These are phyloP conservation scores for Alaudala cheleensis DNA, from an alignment of 2,113 vertebrate species.

Conservation along the genomic window DNA sequence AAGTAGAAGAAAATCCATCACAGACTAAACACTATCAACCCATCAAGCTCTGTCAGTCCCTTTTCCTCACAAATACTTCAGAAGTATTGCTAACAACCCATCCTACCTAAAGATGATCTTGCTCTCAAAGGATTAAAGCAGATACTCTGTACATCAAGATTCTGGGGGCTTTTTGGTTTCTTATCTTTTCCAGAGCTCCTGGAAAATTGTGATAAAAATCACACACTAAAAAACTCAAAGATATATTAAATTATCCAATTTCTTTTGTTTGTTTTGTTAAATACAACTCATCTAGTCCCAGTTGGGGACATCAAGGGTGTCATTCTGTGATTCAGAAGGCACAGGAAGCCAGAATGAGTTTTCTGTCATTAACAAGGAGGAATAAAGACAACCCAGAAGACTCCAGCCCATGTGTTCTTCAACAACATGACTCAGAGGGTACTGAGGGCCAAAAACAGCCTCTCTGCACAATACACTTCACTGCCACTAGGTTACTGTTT, in stretches of 20 bases:
- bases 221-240: background rate
- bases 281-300: background rate
- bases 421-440: slow-evolving; percentile 32
- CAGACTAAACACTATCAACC: background rate
- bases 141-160: background rate
- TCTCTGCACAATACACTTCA: background rate
- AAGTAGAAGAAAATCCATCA: background rate
- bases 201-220: background rate
- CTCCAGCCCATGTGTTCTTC: background rate
- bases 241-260: background rate
- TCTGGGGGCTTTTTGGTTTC: background rate
- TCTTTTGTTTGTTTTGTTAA: background rate
- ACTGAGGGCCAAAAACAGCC: background rate
- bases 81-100: too few species aligned
- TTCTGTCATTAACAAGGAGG: background rate
- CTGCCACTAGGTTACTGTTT: background rate
- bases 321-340: slow-evolving; percentile 38
- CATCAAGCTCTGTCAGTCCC: rapidly evolving
- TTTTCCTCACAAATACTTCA: background rate
- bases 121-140: background rate
- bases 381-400: slow-evolving; percentile 32
- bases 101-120: background rate
- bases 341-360: background rate
- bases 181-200: background rate
- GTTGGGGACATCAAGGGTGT: background rate